Evolutionary conservation across 2,888 invertebrate species (phyloP).

Genomic region (Drosophila pegasa): DNA sequence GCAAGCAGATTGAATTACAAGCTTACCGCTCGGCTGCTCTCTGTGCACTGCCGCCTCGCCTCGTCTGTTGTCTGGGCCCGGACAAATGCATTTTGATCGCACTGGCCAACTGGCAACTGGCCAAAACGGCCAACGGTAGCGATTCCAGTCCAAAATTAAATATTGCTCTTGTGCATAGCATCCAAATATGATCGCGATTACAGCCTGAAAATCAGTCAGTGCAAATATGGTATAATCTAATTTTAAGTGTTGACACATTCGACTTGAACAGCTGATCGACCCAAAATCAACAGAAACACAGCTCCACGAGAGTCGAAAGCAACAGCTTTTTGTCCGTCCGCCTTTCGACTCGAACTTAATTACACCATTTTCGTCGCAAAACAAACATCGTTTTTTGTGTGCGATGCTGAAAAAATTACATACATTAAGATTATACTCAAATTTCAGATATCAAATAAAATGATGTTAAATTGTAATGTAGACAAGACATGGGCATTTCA

Average conservation of each 20-base stretch:
- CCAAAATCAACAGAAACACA: slow-evolving; percentile 1
- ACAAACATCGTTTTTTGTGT: neutral
- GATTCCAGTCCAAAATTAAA: slow-evolving; percentile 64
- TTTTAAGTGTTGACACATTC: slow-evolving; percentile 82
- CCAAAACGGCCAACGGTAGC: slow-evolving; percentile 37
- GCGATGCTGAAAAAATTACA: neutral
- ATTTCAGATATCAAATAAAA: neutral
- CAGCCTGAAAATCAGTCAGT: slow-evolving; percentile 68
- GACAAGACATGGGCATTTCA: neutral
- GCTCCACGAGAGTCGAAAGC: neutral
- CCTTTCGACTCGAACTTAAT: slow-evolving; percentile 4
- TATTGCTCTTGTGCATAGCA: slow-evolving; percentile 58
- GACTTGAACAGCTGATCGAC: slow-evolving; percentile 48
- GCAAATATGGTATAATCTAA: slow-evolving; percentile 82
- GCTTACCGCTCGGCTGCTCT: slow-evolving; percentile 55
- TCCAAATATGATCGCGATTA: slow-evolving; percentile 57
- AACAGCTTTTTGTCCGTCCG: neutral
- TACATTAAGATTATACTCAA: neutral
- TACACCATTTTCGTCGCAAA: neutral
- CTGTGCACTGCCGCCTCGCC: neutral
- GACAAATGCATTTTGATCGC: slow-evolving; percentile 64
- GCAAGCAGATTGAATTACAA: slow-evolving; percentile 83
- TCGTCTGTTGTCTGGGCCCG: slow-evolving; percentile 4
- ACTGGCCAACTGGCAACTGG: slow-evolving; percentile 21
- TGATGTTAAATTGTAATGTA: neutral